Base-by-base conservation (phyloP, 2,888 invertebrate species). In the Cabera pusaria region DNA sequence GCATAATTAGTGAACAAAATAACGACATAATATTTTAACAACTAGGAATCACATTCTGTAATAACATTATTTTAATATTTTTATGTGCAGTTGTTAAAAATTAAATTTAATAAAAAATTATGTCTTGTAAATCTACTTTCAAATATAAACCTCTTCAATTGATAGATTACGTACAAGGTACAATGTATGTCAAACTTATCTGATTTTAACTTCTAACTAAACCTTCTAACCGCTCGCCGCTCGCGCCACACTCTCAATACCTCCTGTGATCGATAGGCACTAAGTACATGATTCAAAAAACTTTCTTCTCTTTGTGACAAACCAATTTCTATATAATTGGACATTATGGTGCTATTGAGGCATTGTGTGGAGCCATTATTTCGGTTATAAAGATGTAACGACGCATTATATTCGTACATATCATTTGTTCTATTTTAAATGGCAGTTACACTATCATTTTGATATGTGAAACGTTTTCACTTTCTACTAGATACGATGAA, bases 251-350 rank as follows among this genome's bases (percentile, higher is more conserved):
- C 14, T 1, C 8, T 12, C 12, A 20, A 29, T 20, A 10, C 11
- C 10, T 14, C 21, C 40, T 5, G 37, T 24, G 35, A 43, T 29
- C 33, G 12, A 37, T 25, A 12, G 6, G 23, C 35, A 10, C 10
- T 37, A 41, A 18, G 17, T 18, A 43, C 20, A 33, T 31, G 17
- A 36, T 41, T 21, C 27, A 37, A 40, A 45, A 41, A 38, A 29
- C 49, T 49, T 49, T 49, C 44, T 34, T 39, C 25, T 29, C 24
- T 28, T 49, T 46, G 41, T 44, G 36, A 37, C 35, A 25, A 23
- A 14, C 10, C 23, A 27, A 34, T 42, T 42, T 36, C 19, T 32
- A 44, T 7, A 34, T 49, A 44, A 44, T 42, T 39, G 26, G 12
- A 12, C 23, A 28, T 16, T 21, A 20, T 12, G 12, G 10, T 18